Base-by-base conservation (phyloP, 92 coral and sea anemone genomes). In the Epizoanthus rinbou region DNA sequence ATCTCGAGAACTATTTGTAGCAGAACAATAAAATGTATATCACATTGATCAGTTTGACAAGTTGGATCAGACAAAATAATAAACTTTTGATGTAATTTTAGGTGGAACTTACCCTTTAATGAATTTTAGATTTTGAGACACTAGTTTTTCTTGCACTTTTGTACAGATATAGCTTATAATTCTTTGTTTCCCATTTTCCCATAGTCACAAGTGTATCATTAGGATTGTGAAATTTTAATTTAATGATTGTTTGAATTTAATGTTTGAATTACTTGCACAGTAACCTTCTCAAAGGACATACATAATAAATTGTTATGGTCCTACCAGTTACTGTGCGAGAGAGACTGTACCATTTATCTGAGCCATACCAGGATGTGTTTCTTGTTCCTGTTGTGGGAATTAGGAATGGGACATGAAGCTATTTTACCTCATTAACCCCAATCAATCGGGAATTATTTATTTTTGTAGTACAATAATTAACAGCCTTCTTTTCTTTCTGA, bases 301-400 rank as follows among this genome's bases (percentile, higher is more conserved):
- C 82, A 78, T 37, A 35, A 39, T 35, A 15, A 71, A 15, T 71
- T 78, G 82, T 41, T 78, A 69, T 78, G 59, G 18, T 78, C 71
- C 58, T 59, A 23, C 60, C 22, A 6, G 35, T 69, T 62, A 11
- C 64, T 62, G 71, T 62, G 82, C 82, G 41, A 76, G 43, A 62
- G 23, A 60, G 52, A 23, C 22, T 62, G 71, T 4, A 76, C 82
- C 82, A 35, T 76, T 62, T 76, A 76, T 50, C 82, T 76, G 82
- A 76, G 82, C 82, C 82, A 76, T 41, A 78, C 71, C 82, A 78
- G 82, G 58, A 78, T 8, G 33, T 78, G 23, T 35, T 39, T 59
- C 7, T 28, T 33, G 22, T 78, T 62, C 64, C 82, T 78, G 82
- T 78, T 62, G 25, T 78, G 82, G 82, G 82, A 78, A 78, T 78